Evolutionary conservation across 2,888 invertebrate species (phyloP), one percentile per base, ranked within the genome.

Genomic region (Hydrotaea cyrtoneurina): DNA sequence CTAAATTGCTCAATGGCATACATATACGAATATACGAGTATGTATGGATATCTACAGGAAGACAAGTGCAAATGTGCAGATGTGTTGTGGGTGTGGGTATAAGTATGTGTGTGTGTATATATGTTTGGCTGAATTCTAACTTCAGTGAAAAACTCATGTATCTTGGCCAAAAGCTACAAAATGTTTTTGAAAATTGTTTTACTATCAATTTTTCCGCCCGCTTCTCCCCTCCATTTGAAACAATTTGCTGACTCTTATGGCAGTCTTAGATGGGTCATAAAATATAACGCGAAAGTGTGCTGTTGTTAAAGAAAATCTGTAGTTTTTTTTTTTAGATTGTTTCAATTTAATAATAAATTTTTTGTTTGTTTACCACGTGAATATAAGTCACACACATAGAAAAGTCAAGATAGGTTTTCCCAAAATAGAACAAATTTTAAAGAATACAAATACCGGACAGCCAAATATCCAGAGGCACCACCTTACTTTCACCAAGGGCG

Each of bases 211-310:
- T 62, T 21, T 17, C n/a, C 4, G 11, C 13, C 17, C n/a, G n/a
- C n/a, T 31, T 57, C 31, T 62, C 39, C 50, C 15, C n/a, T 75
- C 77, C 78, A 78, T 87, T 87, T 85, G 76, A 85, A 86, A 79
- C 86, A 88, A 88, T 88, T 87, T 89, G 88, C 88, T 88, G 88
- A 88, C 82, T 53, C 53, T 53, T 53, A 39, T 39, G 11, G 11
- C 7, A 31, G 13, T 39, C 13, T 10, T 3, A 13, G 39, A 8
- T 11, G 39, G 8, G 39, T 39, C 39, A 39, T 39, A 39, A 39
- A 39, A 39, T 39, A 8, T 39, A 8, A 10, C 11, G 39, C n/a
- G 13, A 39, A 39, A 39, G 8, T 13, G 11, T 39, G 8, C 39
- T 11, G 11, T 8, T 4, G 10, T 39, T 39, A 39, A 39, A 11